Percentiles rank a stretch among this genome's conserved stretches.
phyloP scores from a whole-genome alignment of 2,888 invertebrate genomes.

The Heteromurus nitidus region DNA sequence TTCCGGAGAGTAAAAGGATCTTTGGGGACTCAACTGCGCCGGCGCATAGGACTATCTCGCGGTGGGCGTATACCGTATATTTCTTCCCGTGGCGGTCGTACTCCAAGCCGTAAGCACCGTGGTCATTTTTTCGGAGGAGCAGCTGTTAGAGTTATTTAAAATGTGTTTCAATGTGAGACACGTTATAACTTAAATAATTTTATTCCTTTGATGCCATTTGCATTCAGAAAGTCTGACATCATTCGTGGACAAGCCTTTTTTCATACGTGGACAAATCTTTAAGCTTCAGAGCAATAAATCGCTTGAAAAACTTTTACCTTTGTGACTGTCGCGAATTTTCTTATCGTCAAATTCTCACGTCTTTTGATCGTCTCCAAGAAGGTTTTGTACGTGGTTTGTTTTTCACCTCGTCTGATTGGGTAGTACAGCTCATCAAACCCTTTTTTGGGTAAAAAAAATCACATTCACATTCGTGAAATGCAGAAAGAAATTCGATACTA shows the following conservation, averaged over 20 bases:
- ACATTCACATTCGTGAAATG: too few relatives aligned
- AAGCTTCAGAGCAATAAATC: too few relatives aligned
- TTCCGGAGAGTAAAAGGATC: constrained; percentile 60
- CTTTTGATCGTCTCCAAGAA: constrained; percentile 48
- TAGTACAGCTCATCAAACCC: constrained; percentile 59
- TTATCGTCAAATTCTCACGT: constrained; percentile 54
- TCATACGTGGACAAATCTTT: not conserved
- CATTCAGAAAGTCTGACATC: too few relatives aligned
- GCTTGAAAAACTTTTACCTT: too few relatives aligned
- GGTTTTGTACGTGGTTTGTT: constrained; percentile 53
- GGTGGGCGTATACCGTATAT: constrained; percentile 50
- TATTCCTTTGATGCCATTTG: too few relatives aligned
- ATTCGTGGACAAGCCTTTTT: not conserved
- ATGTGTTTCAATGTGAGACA: too few relatives aligned
- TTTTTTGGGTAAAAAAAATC: constrained; percentile 33
- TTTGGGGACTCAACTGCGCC: constrained; percentile 65
- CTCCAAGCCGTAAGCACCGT: constrained; percentile 66
- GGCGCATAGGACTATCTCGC: constrained; percentile 66
- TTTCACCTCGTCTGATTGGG: constrained; percentile 52
- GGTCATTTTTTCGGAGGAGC: constrained; percentile 46
- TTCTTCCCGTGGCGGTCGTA: constrained; percentile 65
- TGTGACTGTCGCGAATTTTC: constrained; percentile 63
- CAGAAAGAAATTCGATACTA: not conserved
- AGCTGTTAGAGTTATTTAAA: constrained; percentile 35
- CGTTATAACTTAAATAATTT: too few relatives aligned